These are phyloP conservation scores for Dermatemys mawii DNA, from an alignment of 2,113 vertebrate species.

Conservation along the genomic window DNA sequence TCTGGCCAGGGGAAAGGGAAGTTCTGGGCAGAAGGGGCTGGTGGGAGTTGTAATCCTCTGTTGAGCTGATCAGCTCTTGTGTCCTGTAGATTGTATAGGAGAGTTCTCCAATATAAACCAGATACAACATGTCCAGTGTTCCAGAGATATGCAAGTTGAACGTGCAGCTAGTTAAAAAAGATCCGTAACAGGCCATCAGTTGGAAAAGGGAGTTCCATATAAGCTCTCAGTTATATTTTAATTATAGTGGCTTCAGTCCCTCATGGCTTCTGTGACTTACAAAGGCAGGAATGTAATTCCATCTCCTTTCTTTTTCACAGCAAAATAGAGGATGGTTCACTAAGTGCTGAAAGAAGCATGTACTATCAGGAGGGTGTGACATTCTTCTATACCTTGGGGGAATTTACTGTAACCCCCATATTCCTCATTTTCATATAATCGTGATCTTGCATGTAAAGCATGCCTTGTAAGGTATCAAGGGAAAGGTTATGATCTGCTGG, in stretches of 20 bases:
- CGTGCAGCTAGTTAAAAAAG: not conserved
- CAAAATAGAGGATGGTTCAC: not conserved
- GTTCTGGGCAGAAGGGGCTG: not conserved
- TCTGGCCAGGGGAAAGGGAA: not conserved
- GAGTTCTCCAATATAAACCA: too few species aligned
- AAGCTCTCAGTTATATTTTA: not conserved
- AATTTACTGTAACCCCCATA: too few species aligned
- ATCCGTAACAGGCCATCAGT: not conserved
- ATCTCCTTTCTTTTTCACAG: not conserved
- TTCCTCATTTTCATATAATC: too few species aligned
- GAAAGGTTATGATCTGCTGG: too few species aligned
- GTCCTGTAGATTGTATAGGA: accelerated
- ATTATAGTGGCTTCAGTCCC: not conserved
- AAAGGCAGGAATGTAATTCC: not conserved
- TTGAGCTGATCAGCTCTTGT: accelerated
- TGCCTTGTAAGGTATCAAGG: too few species aligned
- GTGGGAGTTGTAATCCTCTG: not conserved
- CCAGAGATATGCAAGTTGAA: not conserved
- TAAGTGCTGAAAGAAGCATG: not conserved
- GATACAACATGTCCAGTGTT: accelerated
- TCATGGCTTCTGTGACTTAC: not conserved
- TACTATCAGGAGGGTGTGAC: not conserved
- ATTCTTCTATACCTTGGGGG: too few species aligned
- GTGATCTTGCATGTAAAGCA: too few species aligned
- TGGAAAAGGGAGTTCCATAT: not conserved